Conservation (phyloP, 2,113 vertebrate genomes). For the Strix aluco region DNA sequence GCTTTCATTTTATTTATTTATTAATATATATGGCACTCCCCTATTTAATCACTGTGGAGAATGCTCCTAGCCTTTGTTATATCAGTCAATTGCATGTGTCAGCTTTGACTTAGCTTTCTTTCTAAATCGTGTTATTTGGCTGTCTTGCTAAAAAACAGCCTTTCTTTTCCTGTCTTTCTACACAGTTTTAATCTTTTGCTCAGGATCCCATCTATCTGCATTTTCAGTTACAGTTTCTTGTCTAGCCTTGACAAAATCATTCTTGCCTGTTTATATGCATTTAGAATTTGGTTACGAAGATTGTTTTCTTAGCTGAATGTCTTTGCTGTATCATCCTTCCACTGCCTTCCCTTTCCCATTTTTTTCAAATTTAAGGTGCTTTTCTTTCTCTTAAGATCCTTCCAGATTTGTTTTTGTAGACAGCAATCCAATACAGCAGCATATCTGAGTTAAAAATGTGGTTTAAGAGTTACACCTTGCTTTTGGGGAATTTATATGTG, state of each 20-base stretch:
- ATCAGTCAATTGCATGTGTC: slow-evolving; percentile 31
- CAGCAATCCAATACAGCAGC: neutral
- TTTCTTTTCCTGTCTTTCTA: slow-evolving; percentile 13
- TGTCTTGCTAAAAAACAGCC: neutral
- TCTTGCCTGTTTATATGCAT: neutral
- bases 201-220: neutral
- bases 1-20: neutral
- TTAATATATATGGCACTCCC: neutral
- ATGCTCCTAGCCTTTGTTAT: neutral
- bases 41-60: slow-evolving; percentile 5
- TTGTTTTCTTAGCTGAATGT: neutral
- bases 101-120: slow-evolving; percentile 25
- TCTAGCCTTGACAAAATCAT: slow-evolving; percentile 2
- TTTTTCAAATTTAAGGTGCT: neutral
- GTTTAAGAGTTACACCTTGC: neutral
- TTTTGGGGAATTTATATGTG: neutral
- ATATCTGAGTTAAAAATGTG: neutral
- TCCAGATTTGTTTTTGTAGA: neutral
- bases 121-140: neutral
- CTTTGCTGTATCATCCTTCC: neutral
- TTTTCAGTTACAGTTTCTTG: slow-evolving; percentile 19
- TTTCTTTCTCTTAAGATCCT: neutral
- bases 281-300: neutral
- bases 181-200: slow-evolving; percentile 18
- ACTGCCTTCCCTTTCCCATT: neutral